Evolutionary conservation across 2,113 vertebrate species (phyloP), one percentile per base, ranked within the genome.

Genomic region (Ceyx cyanopectus): DNA sequence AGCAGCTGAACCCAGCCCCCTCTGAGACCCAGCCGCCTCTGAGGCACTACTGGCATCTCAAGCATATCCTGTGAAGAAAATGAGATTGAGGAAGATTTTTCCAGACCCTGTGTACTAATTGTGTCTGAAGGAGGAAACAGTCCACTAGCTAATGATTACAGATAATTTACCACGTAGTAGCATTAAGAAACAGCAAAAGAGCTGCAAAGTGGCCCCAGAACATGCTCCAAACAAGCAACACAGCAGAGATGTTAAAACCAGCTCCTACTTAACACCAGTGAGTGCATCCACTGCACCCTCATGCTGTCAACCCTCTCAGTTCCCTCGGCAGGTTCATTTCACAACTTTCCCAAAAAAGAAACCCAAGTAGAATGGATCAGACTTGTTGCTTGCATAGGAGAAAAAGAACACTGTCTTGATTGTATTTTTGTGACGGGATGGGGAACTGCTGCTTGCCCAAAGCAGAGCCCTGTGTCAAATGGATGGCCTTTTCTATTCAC

Each of bases 41-140:
- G 0, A 53, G 58, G 76, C 91, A 85, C 37, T 18, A n/a, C 43
- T 0, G 2, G 60, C 32, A 90, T 92, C 78, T 91, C 60, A 41
- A 89, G 78, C 3, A 51, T 84, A 94, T 91, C 91, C 89, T 93
- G 63, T 32, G 48, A 56, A 89, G 89, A 87, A 96, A 96, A 96
- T 92, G 81, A 94, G 81, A 89, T 50, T 70, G 89, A 77, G 79
- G 79, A 92, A 82, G 67, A 85, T 92, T 91, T 76, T 95, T 96
- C 93, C 79, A 9, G 92, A 54, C 91, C 58, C 80, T 95, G 82
- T 68, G 76, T 88, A 68, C 85, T 95, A 95, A 96, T 96, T 88
- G 82, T 67, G 65, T 70, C 91, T 65, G 87, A 92, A 92, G 78
- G 85, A 96, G 92, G 95, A 96, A 95, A 78, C 76, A 91, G 89